These are phyloP conservation scores for Caenorhabditis sulstoni DNA, from an alignment of 2,888 invertebrate species.

Conservation along the genomic window DNA sequence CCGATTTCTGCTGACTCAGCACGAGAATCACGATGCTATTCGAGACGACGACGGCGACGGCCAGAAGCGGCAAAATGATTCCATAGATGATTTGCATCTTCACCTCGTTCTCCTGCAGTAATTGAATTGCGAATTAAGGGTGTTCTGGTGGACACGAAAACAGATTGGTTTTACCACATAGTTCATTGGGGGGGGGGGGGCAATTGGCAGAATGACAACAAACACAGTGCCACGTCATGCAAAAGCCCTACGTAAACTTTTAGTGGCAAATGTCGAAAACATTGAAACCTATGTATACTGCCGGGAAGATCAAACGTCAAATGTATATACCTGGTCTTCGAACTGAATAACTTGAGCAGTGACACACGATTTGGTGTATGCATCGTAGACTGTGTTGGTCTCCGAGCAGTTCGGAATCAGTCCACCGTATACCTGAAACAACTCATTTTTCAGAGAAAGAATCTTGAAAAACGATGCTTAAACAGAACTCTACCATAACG, in stretches of 20 bases:
- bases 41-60: conserved; percentile 63
- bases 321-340: conserved; percentile 61
- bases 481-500: too few species aligned
- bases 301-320: background rate
- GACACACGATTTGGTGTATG: conserved; percentile 63
- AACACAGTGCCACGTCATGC: too few species aligned
- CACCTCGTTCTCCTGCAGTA: conserved; percentile 62
- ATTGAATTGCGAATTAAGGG: too few species aligned
- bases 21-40: conserved; percentile 69
- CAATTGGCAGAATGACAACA: too few species aligned
- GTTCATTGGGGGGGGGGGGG: background rate
- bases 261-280: background rate
- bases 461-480: background rate
- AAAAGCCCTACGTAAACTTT: background rate
- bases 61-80: conserved; percentile 62
- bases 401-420: conserved; percentile 31
- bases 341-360: conserved; percentile 69
- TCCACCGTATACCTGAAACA: conserved; percentile 32
- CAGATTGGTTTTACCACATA: background rate
- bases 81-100: conserved; percentile 68
- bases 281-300: background rate
- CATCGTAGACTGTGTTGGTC: conserved; percentile 61
- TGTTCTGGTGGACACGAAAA: background rate
- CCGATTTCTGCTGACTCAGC: conserved; percentile 67
- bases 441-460: too few species aligned